Evolutionary conservation across 2,113 vertebrate genomes (phyloP), one percentile per base, ranked within the genome.

Genomic region (Thunnus thynnus): DNA sequence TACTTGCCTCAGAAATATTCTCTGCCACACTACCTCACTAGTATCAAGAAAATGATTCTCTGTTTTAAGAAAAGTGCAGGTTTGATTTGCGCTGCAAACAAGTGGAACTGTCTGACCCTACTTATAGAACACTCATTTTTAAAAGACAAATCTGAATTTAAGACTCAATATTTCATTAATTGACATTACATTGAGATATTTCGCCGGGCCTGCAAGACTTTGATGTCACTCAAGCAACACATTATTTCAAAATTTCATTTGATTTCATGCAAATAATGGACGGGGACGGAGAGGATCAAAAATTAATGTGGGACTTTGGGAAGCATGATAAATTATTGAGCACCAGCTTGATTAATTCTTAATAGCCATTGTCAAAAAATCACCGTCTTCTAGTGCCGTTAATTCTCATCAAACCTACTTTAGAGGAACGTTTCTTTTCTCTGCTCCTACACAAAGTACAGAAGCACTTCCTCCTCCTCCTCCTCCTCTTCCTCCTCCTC

Each of bases 351-450:
- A 94, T 96, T 95, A 95, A 95, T 95, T 95, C 91, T 95, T 95
- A 93, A 96, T 95, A 88, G 86, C 83, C 83, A 83, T 91, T 92
- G 93, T 95, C 94, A 94, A 94, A 94, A 94, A 94, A 94, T 95
- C 94, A 85, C 78, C 77, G 89, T 93, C 90, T 93, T 89, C 75
- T 78, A 76, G 83, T 65, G 72, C 72, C 20, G 90, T 91, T 93
- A 91, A 94, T 94, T 93, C 87, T 93, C 82, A 58, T 93, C 86
- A 92, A 91, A 90, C 87, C 68, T 83, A 85, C 84, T 92, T 93
- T 83, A 83, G 60, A 63, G 65, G 72, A 62, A 66, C 58, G 50
- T 80, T 82, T 58, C 62, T 78, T 76, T 75, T 70, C 79, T 68
- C 32, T 4, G 78, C 71, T 77, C 30, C 25, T 36, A n/a, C 66